Evolutionary conservation across 2,888 invertebrate species (phyloP).

Genomic region (Pristionchus arcanus): DNA sequence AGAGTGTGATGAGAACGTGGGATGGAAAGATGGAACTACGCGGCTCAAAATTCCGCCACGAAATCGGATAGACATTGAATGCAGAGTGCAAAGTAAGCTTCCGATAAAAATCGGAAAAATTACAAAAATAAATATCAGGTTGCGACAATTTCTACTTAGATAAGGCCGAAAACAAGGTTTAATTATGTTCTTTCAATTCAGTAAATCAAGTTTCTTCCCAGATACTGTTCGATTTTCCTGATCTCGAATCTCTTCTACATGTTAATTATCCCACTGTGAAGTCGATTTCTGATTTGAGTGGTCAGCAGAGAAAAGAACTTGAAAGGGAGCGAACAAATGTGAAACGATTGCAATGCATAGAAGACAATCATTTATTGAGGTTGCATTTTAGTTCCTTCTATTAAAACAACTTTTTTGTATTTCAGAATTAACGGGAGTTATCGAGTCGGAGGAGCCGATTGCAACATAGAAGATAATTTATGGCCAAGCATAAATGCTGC

Average conservation of each 20-base stretch:
- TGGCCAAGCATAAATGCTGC: not conserved
- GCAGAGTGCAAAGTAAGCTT: not conserved
- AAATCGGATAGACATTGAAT: not conserved
- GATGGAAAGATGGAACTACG: not conserved
- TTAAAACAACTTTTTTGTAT: not conserved
- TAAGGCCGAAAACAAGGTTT: not conserved
- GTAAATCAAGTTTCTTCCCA: not conserved
- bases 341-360: not conserved
- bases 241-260: not conserved
- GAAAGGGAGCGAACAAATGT: not conserved
- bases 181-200: not conserved
- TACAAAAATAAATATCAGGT: not conserved
- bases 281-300: not conserved
- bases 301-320: not conserved
- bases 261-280: not conserved
- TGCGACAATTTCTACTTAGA: not conserved
- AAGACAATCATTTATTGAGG: not conserved
- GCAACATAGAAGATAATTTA: not conserved
- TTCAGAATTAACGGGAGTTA: not conserved
- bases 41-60: not conserved
- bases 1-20: not conserved
- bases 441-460: not conserved
- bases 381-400: not conserved
- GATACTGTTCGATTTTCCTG: not conserved
- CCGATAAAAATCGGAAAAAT: too few species aligned